phyloP scores from a whole-genome alignment of 2,113 vertebrate genomes.

The Oreochromis tanganicae region DNA sequence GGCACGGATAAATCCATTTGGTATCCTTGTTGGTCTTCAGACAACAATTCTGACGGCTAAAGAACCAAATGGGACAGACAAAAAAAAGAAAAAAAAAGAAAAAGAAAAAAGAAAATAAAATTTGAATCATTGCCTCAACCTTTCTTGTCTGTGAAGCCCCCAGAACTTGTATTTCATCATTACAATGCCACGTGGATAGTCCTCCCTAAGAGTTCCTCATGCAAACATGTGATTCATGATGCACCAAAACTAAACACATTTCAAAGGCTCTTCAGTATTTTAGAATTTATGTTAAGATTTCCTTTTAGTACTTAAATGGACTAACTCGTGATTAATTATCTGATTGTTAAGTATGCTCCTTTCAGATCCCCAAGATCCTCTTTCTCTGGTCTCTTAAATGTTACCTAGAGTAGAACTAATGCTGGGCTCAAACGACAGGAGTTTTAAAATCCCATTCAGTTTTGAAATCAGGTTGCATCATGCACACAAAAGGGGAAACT shows the following conservation, averaged over 20 bases:
- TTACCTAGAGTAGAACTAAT: neutral
- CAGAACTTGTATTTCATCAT: neutral
- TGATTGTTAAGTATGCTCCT: neutral
- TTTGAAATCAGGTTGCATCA: neutral
- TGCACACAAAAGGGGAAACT: neutral
- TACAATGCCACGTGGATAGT: accelerated
- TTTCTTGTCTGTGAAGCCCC: neutral
- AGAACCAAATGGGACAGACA: too few relatives aligned
- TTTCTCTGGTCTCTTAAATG: neutral
- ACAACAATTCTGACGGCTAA: too few relatives aligned
- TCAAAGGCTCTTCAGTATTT: neutral
- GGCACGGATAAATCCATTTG: too few relatives aligned
- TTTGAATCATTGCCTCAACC: neutral
- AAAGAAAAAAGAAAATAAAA: neutral
- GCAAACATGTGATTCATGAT: neutral
- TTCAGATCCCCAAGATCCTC: neutral
- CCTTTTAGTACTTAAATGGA: neutral
- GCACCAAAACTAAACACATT: neutral
- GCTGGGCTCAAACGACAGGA: neutral
- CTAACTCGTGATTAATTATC: neutral
- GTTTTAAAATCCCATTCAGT: neutral
- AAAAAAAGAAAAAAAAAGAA: too few relatives aligned
- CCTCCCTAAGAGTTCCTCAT: neutral
- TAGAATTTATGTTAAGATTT: neutral
- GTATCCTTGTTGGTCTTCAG: too few relatives aligned